Conservation (phyloP, 2,888 invertebrate species). For the Thera britannica region DNA sequence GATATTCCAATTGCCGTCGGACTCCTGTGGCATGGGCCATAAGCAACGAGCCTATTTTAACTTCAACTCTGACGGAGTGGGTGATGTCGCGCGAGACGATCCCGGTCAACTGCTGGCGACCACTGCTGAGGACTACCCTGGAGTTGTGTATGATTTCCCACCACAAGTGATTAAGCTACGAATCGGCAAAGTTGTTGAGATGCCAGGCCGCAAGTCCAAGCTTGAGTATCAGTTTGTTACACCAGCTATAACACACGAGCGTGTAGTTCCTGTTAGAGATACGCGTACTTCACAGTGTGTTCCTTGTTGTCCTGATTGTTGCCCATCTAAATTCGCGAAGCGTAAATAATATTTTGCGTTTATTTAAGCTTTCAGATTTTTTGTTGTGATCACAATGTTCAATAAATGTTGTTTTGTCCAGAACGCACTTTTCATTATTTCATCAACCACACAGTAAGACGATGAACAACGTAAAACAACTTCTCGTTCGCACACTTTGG, state of each 20-base stretch:
- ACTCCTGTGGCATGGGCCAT: slow-evolving; percentile 69
- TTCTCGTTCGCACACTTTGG: too few species aligned
- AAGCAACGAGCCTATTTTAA: slow-evolving; percentile 76
- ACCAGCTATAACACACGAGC: slow-evolving; percentile 57
- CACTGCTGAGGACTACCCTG: slow-evolving; percentile 63
- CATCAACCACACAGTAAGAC: not conserved
- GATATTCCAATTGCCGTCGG: slow-evolving; percentile 75
- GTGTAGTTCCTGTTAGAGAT: slow-evolving; percentile 63
- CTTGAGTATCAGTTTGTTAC: slow-evolving; percentile 78
- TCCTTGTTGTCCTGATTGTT: slow-evolving; percentile 56
- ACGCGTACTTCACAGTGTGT: slow-evolving; percentile 71
- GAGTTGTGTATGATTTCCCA: slow-evolving; percentile 70
- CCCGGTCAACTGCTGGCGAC: slow-evolving; percentile 63
- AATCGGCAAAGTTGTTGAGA: slow-evolving; percentile 70
- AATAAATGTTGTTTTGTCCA: slow-evolving; percentile 38
- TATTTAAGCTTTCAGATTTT: not conserved
- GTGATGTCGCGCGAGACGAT: slow-evolving; percentile 72
- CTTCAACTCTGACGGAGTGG: slow-evolving; percentile 72
- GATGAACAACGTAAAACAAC: too few species aligned
- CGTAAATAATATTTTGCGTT: slow-evolving; percentile 29
- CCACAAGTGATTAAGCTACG: slow-evolving; percentile 74
- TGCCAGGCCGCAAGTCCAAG: slow-evolving; percentile 72
- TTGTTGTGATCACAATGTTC: slow-evolving; percentile 19
- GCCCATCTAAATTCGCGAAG: slow-evolving; percentile 40
- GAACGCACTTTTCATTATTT: slow-evolving; percentile 25